These are phyloP conservation scores for Drosophila tristis DNA, from an alignment of 1,140 invertebrate species.

Conservation along the genomic window DNA sequence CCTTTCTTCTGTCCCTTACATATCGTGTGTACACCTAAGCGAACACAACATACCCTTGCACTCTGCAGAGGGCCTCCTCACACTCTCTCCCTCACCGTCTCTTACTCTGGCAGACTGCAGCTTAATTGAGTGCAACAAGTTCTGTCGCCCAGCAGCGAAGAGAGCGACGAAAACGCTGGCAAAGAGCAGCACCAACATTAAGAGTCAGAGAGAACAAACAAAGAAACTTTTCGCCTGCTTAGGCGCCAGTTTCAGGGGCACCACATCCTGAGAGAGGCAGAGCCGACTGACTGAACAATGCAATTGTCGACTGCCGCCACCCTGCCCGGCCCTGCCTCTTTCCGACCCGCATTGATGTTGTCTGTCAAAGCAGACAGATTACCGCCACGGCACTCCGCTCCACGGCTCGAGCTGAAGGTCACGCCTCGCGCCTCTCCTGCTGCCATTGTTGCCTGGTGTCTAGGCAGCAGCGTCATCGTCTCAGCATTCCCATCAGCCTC, in stretches of 20 bases:
- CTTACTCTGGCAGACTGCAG: not conserved
- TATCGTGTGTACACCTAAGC: too few relatives aligned
- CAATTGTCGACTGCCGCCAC: conserved; percentile 41
- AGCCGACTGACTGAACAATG: conserved; percentile 44
- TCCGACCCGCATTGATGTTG: conserved; percentile 18
- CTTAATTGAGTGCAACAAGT: conserved; percentile 62
- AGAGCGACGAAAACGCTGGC: conserved; percentile 37
- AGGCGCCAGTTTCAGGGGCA: conserved; percentile 29
- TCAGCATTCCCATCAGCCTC: conserved; percentile 27
- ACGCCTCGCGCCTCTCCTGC: conserved; percentile 36
- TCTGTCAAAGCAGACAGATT: conserved; percentile 73
- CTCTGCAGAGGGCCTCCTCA: too few relatives aligned
- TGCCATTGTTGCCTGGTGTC: conserved; percentile 25
- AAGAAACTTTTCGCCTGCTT: conserved; percentile 27
- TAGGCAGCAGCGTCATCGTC: conserved; percentile 21
- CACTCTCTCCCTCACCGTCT: too few relatives aligned
- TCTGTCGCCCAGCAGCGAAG: conserved; percentile 2
- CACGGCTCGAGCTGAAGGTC: conserved; percentile 32
- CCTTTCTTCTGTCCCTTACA: too few relatives aligned
- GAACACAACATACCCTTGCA: too few relatives aligned
- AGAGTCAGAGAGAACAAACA: conserved; percentile 10
- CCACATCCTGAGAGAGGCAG: conserved; percentile 31
- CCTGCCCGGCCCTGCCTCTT: conserved; percentile 9
- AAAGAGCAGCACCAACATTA: conserved; percentile 14
- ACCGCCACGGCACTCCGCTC: conserved; percentile 11